Evolutionary conservation across 2,113 vertebrate species (phyloP).

Genomic region (Hippoglossus stenolepis): DNA sequence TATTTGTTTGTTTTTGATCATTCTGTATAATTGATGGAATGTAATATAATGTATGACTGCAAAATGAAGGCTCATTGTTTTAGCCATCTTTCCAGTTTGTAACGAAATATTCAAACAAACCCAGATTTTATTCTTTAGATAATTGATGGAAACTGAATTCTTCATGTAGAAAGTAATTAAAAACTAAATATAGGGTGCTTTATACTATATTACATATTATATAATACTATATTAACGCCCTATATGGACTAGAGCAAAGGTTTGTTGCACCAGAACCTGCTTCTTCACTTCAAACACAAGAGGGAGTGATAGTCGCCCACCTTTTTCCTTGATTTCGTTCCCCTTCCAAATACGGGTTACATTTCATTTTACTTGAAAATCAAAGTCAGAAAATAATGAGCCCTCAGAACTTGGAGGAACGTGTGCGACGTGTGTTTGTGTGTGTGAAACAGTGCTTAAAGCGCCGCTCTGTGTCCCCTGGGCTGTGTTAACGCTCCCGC

Average conservation of each 20-base stretch:
- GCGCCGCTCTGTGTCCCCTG: conserved; percentile 79
- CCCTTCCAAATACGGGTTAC: neutral
- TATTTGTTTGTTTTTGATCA: conserved; percentile 25
- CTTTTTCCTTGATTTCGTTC: neutral
- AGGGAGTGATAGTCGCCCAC: too few relatives aligned
- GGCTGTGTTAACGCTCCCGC: conserved; percentile 86
- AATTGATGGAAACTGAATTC: neutral
- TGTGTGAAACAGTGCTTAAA: conserved; percentile 68
- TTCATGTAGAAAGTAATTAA: too few relatives aligned
- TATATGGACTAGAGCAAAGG: too few relatives aligned
- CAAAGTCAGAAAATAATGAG: conserved; percentile 52
- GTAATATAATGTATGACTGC: neutral
- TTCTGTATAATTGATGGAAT: conserved; percentile 26
- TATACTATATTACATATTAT: too few relatives aligned
- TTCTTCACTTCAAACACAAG: neutral
- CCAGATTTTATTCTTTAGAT: neutral
- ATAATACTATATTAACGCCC: too few relatives aligned
- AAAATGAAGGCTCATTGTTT: conserved; percentile 58
- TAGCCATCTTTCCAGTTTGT: conserved; percentile 2
- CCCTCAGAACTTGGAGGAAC: conserved; percentile 28
- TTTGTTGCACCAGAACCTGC: too few relatives aligned
- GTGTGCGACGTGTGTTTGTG: conserved; percentile 29
- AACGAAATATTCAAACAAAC: neutral
- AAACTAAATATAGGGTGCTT: too few relatives aligned
- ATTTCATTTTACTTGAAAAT: neutral